phyloP scores from a whole-genome alignment of 2,797 vertebrate genomes.

The Cheirogaleus major region DNA sequence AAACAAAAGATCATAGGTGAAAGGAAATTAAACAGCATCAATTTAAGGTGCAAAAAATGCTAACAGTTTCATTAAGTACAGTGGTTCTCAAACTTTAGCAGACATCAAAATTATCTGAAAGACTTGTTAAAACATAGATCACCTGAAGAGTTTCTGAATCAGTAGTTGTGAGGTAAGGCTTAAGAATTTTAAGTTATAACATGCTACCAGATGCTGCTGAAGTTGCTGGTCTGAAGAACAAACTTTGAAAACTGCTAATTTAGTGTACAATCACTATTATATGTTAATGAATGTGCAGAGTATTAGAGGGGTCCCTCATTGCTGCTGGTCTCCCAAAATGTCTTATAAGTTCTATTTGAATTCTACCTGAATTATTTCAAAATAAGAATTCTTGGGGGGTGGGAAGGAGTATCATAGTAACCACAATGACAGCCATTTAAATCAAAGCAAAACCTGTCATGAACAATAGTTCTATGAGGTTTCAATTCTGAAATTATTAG shows the following conservation, averaged over 20 bases:
- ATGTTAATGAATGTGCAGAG: background rate
- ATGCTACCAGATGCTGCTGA: background rate
- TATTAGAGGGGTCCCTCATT: background rate
- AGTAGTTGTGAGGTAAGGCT: background rate
- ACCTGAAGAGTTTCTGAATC: background rate
- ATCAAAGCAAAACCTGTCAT: background rate
- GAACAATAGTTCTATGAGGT: background rate
- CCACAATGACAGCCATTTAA: background rate
- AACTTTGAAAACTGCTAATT: background rate
- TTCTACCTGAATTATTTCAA: constrained; percentile 29
- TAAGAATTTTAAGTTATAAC: background rate
- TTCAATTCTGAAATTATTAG: background rate
- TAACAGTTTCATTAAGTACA: background rate
- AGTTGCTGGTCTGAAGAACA: background rate
- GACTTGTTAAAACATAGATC: background rate
- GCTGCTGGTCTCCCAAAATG: background rate
- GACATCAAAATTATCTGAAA: background rate
- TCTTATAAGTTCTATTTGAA: background rate
- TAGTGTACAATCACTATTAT: background rate
- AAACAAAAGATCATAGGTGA: background rate
- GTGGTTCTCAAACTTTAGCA: background rate
- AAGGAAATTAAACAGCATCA: background rate
- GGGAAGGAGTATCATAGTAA: background rate
- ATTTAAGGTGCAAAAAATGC: background rate
- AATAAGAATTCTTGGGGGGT: background rate